Evolutionary conservation across 2,888 invertebrate species (phyloP), one percentile per base, ranked within the genome.

Genomic region (Melipona bicolor): DNA sequence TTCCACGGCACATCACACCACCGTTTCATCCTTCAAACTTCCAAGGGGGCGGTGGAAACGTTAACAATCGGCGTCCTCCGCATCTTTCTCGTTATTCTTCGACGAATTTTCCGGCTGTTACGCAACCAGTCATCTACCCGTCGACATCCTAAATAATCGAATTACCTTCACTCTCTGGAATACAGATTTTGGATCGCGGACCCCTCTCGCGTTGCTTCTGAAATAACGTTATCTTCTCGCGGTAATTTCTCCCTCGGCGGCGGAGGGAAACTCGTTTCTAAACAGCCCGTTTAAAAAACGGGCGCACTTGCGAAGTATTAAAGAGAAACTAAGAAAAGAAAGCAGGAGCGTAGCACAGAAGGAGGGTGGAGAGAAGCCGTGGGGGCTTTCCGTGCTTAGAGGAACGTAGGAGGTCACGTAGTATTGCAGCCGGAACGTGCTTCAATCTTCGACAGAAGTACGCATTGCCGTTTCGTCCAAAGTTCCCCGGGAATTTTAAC

Each of bases 361-460:
- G 17, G 19, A 4, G 11, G 17, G n/a, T 43, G 43, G 24, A 65
- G 54, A 74, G 50, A 54, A 59, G 27, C 17, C n/a, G 27, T 27
- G 13, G 49, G 32, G 62, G 71, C 49, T 72, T 43, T 61, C 27
- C n/a, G 56, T 77, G 70, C 69, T 79, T 77, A 74, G 73, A 77
- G 72, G 62, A 65, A 56, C 73, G 43, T 43, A 49, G 74, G 9
- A 2, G 75, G 87, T 87, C 87, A 87, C 87, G 87, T 87, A 87
- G 72, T 77, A 75, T 84, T 84, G 84, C 87, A 84, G 87, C 83
- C 77, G 54, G 79, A 86, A 87, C 87, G 87, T 87, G 87, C 86
- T 86, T 84, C 86, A 84, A 87, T 87, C 84, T 81, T 87, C 85
- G 75, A 52, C 61, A 65, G 75, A 65, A 67, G 70, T 75, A 83